Evolutionary conservation across 1,140 invertebrate genomes (phyloP).

Genomic region (Hypothenemus hampei): DNA sequence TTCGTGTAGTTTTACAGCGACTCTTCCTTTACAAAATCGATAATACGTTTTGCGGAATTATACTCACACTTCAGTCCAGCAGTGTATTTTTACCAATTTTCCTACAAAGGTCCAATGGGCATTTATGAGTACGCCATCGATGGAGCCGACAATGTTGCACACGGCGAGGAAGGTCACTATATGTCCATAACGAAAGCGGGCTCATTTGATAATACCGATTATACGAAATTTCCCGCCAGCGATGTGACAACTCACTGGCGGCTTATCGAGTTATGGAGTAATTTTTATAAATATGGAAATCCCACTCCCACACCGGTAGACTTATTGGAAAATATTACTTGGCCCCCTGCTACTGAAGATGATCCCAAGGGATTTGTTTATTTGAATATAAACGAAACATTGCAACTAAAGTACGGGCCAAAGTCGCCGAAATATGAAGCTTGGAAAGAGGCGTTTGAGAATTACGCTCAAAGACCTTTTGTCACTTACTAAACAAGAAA

Average conservation of each 20-base stretch:
- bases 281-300: slow-evolving; percentile 20
- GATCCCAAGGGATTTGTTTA: slow-evolving; percentile 17
- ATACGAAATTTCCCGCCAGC: slow-evolving; percentile 9
- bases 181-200: slow-evolving; percentile 4
- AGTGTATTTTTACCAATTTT: slow-evolving; percentile 28
- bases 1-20: slow-evolving; percentile 15
- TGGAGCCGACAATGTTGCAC: slow-evolving; percentile 15
- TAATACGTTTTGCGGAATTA: slow-evolving; percentile 19
- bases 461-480: slow-evolving; percentile 5
- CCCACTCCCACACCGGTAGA: slow-evolving; percentile 20
- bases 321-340: slow-evolving; percentile 6
- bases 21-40: slow-evolving; percentile 13
- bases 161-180: slow-evolving; percentile 15
- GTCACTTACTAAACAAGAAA: too few relatives aligned
- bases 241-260: slow-evolving; percentile 16
- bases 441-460: slow-evolving; percentile 9
- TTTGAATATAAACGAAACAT: slow-evolving; percentile 11
- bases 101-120: slow-evolving; percentile 22
- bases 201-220: slow-evolving; percentile 14
- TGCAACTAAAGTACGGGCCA: slow-evolving; percentile 11
- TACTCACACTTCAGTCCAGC: slow-evolving; percentile 3
- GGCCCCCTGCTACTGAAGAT: slow-evolving; percentile 8
- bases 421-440: slow-evolving; percentile 11
- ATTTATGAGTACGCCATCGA: slow-evolving; percentile 11
- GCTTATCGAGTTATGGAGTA: slow-evolving; percentile 13